phyloP scores from a whole-genome alignment of 2,888 invertebrate species.

The Hesperia comma region DNA sequence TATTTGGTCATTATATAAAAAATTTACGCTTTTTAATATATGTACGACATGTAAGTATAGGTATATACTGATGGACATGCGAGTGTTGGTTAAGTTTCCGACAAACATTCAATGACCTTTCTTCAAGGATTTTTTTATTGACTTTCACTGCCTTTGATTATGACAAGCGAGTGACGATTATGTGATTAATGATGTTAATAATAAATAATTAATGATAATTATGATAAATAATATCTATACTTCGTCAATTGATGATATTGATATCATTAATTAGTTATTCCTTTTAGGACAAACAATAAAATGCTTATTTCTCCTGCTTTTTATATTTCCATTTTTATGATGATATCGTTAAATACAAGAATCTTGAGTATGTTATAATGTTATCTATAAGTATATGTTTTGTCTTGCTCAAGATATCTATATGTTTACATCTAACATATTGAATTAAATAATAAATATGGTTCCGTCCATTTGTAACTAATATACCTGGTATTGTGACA shows the following conservation, averaged over 20 bases:
- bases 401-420: no score
- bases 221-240: no score
- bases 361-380: no score
- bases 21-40: no score
- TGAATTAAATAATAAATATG: not conserved
- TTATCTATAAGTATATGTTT: no score
- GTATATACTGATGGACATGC: no score
- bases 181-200: not conserved
- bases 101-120: not conserved
- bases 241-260: no score
- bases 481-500: constrained; percentile 37
- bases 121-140: not conserved
- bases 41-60: no score
- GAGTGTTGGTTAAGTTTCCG: no score
- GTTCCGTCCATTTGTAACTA: constrained; percentile 36
- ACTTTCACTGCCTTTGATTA: constrained; percentile 27
- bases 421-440: no score
- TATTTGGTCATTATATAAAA: no score
- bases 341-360: not conserved
- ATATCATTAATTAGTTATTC: no score
- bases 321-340: not conserved
- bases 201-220: not conserved
- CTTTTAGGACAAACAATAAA: not conserved
- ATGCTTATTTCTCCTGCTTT: not conserved
- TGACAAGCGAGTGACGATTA: not conserved